Evolutionary conservation across 1,140 invertebrate genomes (phyloP).

Genomic region (Eumaeus atala): DNA sequence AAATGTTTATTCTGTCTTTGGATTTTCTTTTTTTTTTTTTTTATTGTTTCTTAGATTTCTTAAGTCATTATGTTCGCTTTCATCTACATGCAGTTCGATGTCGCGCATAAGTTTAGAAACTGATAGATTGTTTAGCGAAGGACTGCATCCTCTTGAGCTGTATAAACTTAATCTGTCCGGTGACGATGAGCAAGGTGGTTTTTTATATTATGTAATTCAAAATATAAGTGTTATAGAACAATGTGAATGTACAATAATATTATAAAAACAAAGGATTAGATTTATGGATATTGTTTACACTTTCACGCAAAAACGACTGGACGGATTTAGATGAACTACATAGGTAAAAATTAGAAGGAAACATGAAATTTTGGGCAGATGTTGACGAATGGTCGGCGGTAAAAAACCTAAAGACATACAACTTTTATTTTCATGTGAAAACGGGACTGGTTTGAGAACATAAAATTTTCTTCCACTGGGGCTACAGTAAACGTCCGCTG

Average conservation of each 20-base stretch:
- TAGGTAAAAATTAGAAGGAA: neutral
- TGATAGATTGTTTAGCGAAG: conserved; percentile 20
- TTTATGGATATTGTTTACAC: neutral
- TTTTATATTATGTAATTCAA: conserved; percentile 1
- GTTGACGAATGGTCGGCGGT: neutral
- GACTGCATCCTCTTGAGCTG: conserved; percentile 18
- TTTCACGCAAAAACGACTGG: conserved; percentile 3
- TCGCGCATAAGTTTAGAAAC: conserved; percentile 15
- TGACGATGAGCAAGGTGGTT: conserved; percentile 8
- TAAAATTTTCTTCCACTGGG: conserved; percentile 12
- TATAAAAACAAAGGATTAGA: neutral
- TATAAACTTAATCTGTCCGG: conserved; percentile 8
- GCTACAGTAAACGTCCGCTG: conserved; percentile 2
- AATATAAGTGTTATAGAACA: conserved; percentile 3
- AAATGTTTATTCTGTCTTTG: conserved; percentile 15
- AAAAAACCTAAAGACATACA: conserved; percentile 7
- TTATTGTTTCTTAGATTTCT: conserved; percentile 18
- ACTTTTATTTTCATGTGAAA: conserved; percentile 2
- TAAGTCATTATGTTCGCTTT: conserved; percentile 16
- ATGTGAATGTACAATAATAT: conserved; percentile 12
- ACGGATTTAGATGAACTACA: conserved; percentile 5
- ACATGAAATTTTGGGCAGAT: neutral
- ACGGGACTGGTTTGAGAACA: conserved; percentile 7
- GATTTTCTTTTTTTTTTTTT: conserved; percentile 14
- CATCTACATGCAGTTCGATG: conserved; percentile 12